Base-by-base conservation (phyloP, 2,797 vertebrate genomes). In the Danio choprae region DNA sequence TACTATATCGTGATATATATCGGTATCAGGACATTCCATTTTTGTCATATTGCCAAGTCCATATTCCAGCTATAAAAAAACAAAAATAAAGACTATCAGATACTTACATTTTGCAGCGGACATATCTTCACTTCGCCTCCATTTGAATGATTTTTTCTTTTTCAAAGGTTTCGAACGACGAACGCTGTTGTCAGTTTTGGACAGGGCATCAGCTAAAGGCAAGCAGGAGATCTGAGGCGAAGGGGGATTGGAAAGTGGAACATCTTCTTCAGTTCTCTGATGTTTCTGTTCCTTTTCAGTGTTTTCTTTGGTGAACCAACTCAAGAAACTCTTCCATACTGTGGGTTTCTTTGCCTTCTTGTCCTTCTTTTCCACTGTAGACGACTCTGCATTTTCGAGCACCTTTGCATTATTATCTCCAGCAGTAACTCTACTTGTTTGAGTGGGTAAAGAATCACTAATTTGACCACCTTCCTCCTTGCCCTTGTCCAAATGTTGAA, bases 251-350 rank as follows among this genome's bases (percentile, higher is more conserved):
- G 83, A 7, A 7, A 55, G 20, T 36, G 79, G 2, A 75, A 69
- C 48, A 16, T 2, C 18, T 2, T 87, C 64, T 4, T 76, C 88
- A 6, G 60, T 18, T 56, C 7, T 81, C 81, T 90, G 92, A 0
- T 71, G 2, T 0, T 90, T 92, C 77, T 90, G 88, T 56, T 90
- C 94, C 12, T 94, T 95, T 0, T 93, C 86, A 15, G 15, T 83
- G 0, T 74, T 88, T 20, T 81, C 94, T 84, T 77, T 92, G 16
- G 91, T 82, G 82, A 97, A 88, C 12, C 95, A 59, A 43, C 84
- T 91, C 2, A 96, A 0, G 1, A 96, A 0, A 0, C 6, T 86
- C 88, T 95, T 98, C 89, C 95, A 90, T 85, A 94, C 85, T 0
- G 91, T 85, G 0, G 58, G 75, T 79, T 86, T 92, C 87, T 88